Evolutionary conservation across 1,140 invertebrate species (phyloP), one percentile per base, ranked within the genome.

Genomic region (Tetramorium alpestre): DNA sequence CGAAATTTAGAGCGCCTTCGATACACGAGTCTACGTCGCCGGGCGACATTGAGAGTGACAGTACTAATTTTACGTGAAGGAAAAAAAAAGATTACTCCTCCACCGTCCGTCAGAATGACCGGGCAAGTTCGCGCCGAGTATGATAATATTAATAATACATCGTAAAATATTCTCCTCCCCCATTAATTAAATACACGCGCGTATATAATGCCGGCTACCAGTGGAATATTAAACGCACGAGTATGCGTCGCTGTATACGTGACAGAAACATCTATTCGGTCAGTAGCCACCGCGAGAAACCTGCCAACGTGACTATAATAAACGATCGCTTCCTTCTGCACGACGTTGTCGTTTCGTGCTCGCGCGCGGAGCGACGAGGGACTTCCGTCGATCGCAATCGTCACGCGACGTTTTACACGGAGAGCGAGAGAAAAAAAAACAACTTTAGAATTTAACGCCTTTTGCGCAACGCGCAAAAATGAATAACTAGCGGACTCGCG

Each of bases 221-320:
- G 4, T 22, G 18, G 67, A 73, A 82, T 82, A 73, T 44, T 41
- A 75, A 75, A 6, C 54, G 69, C 18, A n/a, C 13, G 47, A 25
- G 75, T 54, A 60, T 64, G 72, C 47, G 38, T 22, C 47, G 51
- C 28, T 85, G 16, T 88, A 58, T 81, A 73, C 88, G 86, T 82
- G 85, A 90, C 87, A 87, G 89, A 85, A 65, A 87, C 80, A 75
- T 90, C 67, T 80, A 90, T 85, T 89, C 89, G 89, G 88, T 90
- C 89, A 90, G 72, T 87, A 90, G 85, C 88, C 78, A 87, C 73
- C 38, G 62, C 67, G 78, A 70, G 67, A 84, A 67, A 70, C 64
- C 89, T 62, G 41, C 25, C 67, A 90, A 90, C 89, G 89, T 89
- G 89, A 90, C 88, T 85, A 70, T 82, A 89, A 90, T 90, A 58